A percentile compares a stretch with the other conserved stretches of the same genome.
These are phyloP conservation scores for Aplodontia rufa DNA, from an alignment of 2,113 vertebrate genomes.

Conservation along the genomic window DNA sequence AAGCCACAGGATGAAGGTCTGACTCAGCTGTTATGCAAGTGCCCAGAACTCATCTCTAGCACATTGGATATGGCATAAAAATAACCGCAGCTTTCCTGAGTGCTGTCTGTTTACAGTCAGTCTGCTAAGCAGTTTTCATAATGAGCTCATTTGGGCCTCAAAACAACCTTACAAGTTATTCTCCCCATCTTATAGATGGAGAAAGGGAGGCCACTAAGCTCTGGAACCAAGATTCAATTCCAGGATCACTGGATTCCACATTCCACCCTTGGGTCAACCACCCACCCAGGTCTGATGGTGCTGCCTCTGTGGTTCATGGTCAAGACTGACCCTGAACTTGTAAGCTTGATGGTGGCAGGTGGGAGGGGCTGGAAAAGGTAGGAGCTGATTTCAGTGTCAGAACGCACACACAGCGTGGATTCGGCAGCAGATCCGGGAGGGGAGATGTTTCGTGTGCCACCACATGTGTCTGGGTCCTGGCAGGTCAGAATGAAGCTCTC, in stretches of 20 bases:
- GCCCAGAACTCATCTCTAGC: constrained; percentile 33
- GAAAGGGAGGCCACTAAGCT: neutral
- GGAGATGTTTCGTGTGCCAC: neutral
- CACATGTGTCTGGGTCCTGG: neutral
- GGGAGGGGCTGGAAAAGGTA: neutral
- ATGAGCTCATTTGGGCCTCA: constrained; percentile 66
- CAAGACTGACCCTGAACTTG: neutral
- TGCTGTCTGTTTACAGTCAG: constrained; percentile 40
- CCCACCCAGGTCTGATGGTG: neutral
- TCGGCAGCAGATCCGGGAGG: neutral
- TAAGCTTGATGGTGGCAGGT: neutral
- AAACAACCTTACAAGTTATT: constrained; percentile 12
- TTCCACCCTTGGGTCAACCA: neutral
- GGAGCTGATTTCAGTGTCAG: neutral
- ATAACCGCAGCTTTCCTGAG: constrained; percentile 69
- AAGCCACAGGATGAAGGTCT: constrained; percentile 58
- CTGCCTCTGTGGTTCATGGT: neutral
- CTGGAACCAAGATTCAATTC: neutral
- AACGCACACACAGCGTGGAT: neutral
- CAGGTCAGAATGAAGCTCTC: neutral
- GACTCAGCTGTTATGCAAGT: constrained; percentile 55
- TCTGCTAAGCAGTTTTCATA: constrained; percentile 72
- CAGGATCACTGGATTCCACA: neutral
- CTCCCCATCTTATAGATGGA: constrained; percentile 39
- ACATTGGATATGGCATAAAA: constrained; percentile 50